A percentile compares a stretch with the other conserved stretches of the same genome.
These are phyloP conservation scores for Calycopis cecrops DNA, from an alignment of 1,140 invertebrate species.

Conservation along the genomic window DNA sequence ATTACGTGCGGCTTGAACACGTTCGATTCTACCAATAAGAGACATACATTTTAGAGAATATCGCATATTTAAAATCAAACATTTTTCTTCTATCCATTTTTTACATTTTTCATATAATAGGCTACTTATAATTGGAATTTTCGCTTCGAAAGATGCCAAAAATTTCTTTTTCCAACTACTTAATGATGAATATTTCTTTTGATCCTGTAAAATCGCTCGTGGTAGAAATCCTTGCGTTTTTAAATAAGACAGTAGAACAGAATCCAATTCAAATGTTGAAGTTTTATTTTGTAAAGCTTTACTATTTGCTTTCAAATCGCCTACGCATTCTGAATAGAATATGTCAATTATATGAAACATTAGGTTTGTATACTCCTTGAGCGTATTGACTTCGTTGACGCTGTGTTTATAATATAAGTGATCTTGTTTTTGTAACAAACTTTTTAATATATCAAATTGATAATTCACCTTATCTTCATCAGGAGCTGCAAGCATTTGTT, in stretches of 20 bases:
- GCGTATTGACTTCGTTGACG: slow-evolving; percentile 37
- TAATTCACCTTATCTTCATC: slow-evolving; percentile 47
- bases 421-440: slow-evolving; percentile 32
- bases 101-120: too few species aligned
- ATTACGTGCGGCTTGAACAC: slow-evolving; percentile 39
- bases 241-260: too few species aligned
- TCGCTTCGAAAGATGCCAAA: slow-evolving; percentile 45
- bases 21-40: slow-evolving; percentile 44
- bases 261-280: too few species aligned
- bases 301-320: too few species aligned
- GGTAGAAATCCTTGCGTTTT: slow-evolving; percentile 26
- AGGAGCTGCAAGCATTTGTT: slow-evolving; percentile 38
- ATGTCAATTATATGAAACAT: too few species aligned
- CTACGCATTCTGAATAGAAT: too few species aligned
- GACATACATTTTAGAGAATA: slow-evolving; percentile 48
- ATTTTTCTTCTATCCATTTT: slow-evolving; percentile 39
- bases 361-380: slow-evolving; percentile 42
- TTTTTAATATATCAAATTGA: slow-evolving; percentile 31
- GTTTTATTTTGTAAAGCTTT: too few species aligned
- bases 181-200: slow-evolving; percentile 43
- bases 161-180: slow-evolving; percentile 53
- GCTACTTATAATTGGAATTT: slow-evolving; percentile 37
- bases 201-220: slow-evolving; percentile 41
- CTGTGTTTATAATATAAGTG: slow-evolving; percentile 43
- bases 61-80: slow-evolving; percentile 38